Conservation (phyloP, 2,888 invertebrate species). For the Saturnia japonica region DNA sequence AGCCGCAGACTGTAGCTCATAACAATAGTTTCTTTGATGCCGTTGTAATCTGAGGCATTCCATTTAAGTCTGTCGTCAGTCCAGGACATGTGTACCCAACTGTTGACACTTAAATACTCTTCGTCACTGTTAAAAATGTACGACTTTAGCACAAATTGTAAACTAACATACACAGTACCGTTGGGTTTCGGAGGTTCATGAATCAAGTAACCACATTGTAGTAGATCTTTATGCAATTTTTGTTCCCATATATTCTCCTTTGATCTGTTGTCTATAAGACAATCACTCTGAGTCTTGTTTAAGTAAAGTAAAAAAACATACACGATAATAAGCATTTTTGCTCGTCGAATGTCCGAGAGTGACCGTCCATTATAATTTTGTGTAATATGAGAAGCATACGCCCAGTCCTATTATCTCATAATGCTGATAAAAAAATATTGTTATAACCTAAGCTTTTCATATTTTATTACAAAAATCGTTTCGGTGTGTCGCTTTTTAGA, state of each 20-base stretch:
- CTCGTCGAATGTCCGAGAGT: not conserved
- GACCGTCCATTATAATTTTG: not conserved
- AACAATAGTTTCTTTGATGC: conserved; percentile 24
- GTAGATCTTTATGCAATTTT: conserved; percentile 18
- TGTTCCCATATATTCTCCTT: conserved; percentile 21
- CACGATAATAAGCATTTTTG: conserved; percentile 12
- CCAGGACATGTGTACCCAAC: conserved; percentile 28
- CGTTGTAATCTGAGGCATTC: conserved; percentile 34
- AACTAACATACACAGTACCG: conserved; percentile 3
- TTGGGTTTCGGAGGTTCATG: conserved; percentile 15
- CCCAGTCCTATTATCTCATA: conserved; percentile 7
- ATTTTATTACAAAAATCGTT: too few relatives aligned
- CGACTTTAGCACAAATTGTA: conserved; percentile 7
- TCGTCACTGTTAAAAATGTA: conserved; percentile 18
- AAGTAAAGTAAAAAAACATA: conserved; percentile 8
- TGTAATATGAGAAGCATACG: conserved; percentile 16
- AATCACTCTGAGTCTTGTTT: not conserved
- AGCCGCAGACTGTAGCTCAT: conserved; percentile 32
- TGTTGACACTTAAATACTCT: conserved; percentile 1
- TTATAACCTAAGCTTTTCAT: too few relatives aligned
- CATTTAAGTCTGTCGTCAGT: conserved; percentile 36
- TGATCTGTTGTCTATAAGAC: not conserved
- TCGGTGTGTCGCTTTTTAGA: too few relatives aligned
- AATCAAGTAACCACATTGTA: not conserved
- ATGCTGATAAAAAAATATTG: too few relatives aligned